Evolutionary conservation across 2,888 invertebrate species (phyloP).

Genomic region (Drosophila cyrtoloma): DNA sequence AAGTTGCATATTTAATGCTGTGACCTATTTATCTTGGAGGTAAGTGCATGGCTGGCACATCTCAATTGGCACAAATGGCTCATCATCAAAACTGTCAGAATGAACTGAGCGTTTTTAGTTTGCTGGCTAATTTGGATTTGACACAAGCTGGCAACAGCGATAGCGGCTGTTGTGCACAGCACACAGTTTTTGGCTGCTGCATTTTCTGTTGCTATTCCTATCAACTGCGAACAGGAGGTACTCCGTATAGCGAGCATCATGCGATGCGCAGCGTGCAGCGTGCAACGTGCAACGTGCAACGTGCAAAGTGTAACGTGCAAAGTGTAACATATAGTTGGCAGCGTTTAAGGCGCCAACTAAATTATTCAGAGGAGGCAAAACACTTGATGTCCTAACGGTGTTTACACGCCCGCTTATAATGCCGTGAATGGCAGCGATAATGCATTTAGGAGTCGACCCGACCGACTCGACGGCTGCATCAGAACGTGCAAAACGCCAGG

Average conservation of each 20-base stretch:
- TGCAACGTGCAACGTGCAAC: background rate
- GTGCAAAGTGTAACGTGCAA: slow-evolving; percentile 5
- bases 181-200: background rate
- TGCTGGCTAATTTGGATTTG: slow-evolving; percentile 35
- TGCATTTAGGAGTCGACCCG: slow-evolving; percentile 61
- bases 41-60: slow-evolving; percentile 9
- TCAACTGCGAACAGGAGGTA: slow-evolving; percentile 17
- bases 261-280: slow-evolving; percentile 1
- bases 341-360: slow-evolving; percentile 52
- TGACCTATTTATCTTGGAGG: background rate
- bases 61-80: slow-evolving; percentile 16
- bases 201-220: slow-evolving; percentile 6
- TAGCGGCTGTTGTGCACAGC: slow-evolving; percentile 12
- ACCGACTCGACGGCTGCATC: background rate
- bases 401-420: slow-evolving; percentile 70
- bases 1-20: background rate
- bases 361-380: slow-evolving; percentile 69
- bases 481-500: slow-evolving; percentile 10
- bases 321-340: slow-evolving; percentile 19
- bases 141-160: slow-evolving; percentile 29
- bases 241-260: background rate
- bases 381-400: slow-evolving; percentile 73
- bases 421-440: slow-evolving; percentile 70
- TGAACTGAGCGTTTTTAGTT: slow-evolving; percentile 30
- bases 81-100: slow-evolving; percentile 22